Conservation (phyloP, 2,797 vertebrate species). For the Anguilla obscura region DNA sequence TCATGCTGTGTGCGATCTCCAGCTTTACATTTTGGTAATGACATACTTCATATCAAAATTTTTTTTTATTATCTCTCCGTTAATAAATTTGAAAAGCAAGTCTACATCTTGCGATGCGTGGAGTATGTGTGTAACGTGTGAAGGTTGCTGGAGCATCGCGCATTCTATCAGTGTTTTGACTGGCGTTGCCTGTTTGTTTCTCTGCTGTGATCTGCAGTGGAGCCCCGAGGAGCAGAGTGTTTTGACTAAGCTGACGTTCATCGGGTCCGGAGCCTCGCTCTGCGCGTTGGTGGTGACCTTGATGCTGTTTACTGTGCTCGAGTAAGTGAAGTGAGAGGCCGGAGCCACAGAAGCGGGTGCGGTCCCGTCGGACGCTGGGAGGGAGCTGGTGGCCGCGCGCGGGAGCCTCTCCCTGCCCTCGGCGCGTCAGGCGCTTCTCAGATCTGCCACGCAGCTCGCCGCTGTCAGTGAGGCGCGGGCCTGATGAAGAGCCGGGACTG, state of each 20-base stretch:
- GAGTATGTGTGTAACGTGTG: not conserved
- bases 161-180: slow-evolving; percentile 30
- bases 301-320: slow-evolving; percentile 79
- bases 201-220: slow-evolving; percentile 62
- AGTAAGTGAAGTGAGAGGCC: slow-evolving; percentile 67
- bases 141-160: not conserved
- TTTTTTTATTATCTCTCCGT: not conserved
- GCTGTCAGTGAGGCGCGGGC: slow-evolving; percentile 42
- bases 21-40: not conserved
- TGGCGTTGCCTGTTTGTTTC: slow-evolving; percentile 33
- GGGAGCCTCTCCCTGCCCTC: not conserved
- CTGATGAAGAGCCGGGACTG: slow-evolving; percentile 61
- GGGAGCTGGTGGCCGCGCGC: not conserved
- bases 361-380: not conserved
- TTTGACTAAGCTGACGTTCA: slow-evolving; percentile 79
- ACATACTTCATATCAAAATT: not conserved
- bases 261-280: slow-evolving; percentile 77
- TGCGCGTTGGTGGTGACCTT: slow-evolving; percentile 79
- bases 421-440: not conserved
- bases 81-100: not conserved
- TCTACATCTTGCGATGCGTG: not conserved
- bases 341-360: not conserved
- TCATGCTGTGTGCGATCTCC: not conserved
- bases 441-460: not conserved
- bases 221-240: slow-evolving; percentile 70